A percentile compares a stretch with the other conserved stretches of the same genome.
phyloP scores from a whole-genome alignment of 2,797 vertebrate species.

The Acanthiza pusilla region DNA sequence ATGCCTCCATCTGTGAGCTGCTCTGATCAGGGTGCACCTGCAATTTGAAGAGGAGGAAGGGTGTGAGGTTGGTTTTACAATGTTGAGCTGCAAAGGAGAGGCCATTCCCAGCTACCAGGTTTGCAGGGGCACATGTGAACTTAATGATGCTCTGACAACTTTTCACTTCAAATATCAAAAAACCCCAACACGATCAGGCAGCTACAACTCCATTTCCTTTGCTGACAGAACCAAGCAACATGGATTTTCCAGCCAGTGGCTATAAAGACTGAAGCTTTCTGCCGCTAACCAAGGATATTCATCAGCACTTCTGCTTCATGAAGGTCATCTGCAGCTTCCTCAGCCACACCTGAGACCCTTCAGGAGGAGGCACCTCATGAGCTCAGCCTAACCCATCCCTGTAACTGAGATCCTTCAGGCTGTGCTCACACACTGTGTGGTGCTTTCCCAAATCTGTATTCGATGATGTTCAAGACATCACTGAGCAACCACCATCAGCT shows the following conservation, averaged over 20 bases:
- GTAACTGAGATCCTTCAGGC: background rate
- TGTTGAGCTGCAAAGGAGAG: background rate
- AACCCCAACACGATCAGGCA: background rate
- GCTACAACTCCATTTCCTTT: background rate
- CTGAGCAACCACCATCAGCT: background rate
- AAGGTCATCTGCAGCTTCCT: background rate
- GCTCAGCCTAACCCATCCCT: background rate
- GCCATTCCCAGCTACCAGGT: background rate
- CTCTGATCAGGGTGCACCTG: background rate
- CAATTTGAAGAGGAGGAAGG: background rate
- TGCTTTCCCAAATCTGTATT: background rate
- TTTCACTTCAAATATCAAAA: background rate
- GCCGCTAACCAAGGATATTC: background rate
- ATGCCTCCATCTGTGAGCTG: background rate
- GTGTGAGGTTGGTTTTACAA: background rate
- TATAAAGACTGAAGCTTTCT: background rate
- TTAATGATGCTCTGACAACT: background rate
- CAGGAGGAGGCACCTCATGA: background rate
- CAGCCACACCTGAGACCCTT: background rate
- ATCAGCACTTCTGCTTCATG: background rate
- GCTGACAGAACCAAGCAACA: background rate
- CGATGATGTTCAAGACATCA: fast-evolving
- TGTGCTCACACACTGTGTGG: fast-evolving
- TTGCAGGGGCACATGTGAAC: background rate
- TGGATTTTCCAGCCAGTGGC: background rate